Evolutionary conservation across 2,113 vertebrate species (phyloP), one percentile per base, ranked within the genome.

Genomic region (Bolborhynchus lineola): DNA sequence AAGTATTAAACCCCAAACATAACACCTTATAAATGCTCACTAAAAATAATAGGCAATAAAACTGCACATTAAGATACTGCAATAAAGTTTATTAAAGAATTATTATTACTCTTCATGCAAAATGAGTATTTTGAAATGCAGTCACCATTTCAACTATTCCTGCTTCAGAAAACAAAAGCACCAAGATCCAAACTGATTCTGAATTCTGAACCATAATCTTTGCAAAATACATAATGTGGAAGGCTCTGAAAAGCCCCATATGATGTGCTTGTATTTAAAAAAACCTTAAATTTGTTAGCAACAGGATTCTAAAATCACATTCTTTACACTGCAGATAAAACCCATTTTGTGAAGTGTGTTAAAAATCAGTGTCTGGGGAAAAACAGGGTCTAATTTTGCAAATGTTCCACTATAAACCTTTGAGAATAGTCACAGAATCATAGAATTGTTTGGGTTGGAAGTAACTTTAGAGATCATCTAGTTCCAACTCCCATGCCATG

Each of bases 1-100:
- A 91, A 94, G 92, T 96, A 87, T 95, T 96, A 96, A 96, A 94
- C 67, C 79, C 86, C 88, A 88, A 83, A 87, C 88, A 88, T 93
- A 95, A 96, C 74, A 33, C 90, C 93, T 94, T 93, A 88, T 96
- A 95, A 97, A 92, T 44, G 92, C 79, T 90, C 65, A 8, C 91
- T 96, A 96, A 97, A 97, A 97, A 97, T 96, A 97, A 97, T 86
- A 94, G 88, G 86, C 88, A 96, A 82, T 96, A 96, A 96, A 96
- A 86, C 50, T 79, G 42, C 65, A 90, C 70, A 42, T 92, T 93
- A 90, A 95, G 75, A 95, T 88, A 81, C 71, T 74, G 69, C 82
- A 87, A 55, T 93, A 95, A 96, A 96, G 91, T 68, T 77, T 96
- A 94, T 80, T 95, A 80, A 90, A 83, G 63, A 77, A 77, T 60